phyloP scores from a whole-genome alignment of 2,797 vertebrate genomes.

The Lepilemur septentrionalis region DNA sequence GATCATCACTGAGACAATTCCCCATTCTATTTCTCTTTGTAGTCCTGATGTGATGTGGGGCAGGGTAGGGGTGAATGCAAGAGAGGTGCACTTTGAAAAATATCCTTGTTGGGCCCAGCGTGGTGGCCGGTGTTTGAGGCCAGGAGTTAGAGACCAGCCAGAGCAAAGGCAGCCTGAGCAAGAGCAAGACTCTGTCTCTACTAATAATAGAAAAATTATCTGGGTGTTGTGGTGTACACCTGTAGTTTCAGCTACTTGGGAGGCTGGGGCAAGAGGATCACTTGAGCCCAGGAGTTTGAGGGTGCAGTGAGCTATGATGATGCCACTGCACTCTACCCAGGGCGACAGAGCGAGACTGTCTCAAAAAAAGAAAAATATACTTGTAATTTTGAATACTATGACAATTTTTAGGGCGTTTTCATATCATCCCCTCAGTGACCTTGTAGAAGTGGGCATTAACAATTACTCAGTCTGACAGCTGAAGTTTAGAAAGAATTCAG shows the following conservation, averaged over 20 bases:
- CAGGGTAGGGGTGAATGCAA: rapidly evolving
- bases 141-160: no score
- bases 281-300: no score
- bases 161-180: no score
- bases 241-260: no score
- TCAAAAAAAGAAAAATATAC: neutral
- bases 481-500: conserved; percentile 48
- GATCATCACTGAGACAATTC: neutral
- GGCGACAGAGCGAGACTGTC: no score
- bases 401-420: conserved; percentile 19
- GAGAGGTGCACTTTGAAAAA: conserved; percentile 28
- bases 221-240: no score
- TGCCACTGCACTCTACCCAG: no score
- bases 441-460: conserved; percentile 2
- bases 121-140: no score
- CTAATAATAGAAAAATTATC: no score
- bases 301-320: no score
- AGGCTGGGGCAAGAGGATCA: no score
- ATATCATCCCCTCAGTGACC: neutral
- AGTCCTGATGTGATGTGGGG: neutral
- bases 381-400: neutral
- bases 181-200: no score
- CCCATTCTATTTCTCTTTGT: neutral
- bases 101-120: neutral
- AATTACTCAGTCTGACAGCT: neutral